Percentiles rank a stretch among this genome's conserved stretches.
These are phyloP conservation scores for Coenobita brevimanus DNA, from an alignment of 1,140 invertebrate species.

Conservation along the genomic window DNA sequence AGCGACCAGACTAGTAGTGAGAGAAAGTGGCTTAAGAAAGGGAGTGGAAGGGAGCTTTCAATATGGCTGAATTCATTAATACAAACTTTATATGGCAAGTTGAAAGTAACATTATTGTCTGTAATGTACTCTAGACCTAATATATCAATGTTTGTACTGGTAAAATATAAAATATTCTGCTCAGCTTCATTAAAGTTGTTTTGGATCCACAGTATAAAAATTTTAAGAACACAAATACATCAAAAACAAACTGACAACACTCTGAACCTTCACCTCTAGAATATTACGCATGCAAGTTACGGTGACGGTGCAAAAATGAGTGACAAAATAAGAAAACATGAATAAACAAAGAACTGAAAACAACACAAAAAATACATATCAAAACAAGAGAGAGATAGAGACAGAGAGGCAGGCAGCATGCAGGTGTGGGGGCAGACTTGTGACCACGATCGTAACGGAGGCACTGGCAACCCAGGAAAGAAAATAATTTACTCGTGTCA, in stretches of 20 bases:
- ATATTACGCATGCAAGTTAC: slow-evolving; percentile 14
- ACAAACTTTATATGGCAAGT: too few relatives aligned
- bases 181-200: too few relatives aligned
- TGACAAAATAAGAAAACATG: slow-evolving; percentile 51
- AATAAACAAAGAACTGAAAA: slow-evolving; percentile 35
- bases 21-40: neutral
- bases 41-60: too few relatives aligned
- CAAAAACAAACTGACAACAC: neutral
- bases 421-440: neutral
- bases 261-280: slow-evolving; percentile 14
- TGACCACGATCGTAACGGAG: too few relatives aligned
- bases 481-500: too few relatives aligned
- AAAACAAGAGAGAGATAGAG: slow-evolving; percentile 5
- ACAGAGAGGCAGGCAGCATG: slow-evolving; percentile 35
- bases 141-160: too few relatives aligned
- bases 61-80: too few relatives aligned
- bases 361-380: neutral
- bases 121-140: too few relatives aligned
- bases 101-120: too few relatives aligned
- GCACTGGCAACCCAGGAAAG: too few relatives aligned
- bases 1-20: neutral
- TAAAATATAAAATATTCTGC: too few relatives aligned
- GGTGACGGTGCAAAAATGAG: slow-evolving; percentile 57
- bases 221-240: neutral
- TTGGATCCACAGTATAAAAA: too few relatives aligned